A percentile compares a stretch with the other conserved stretches of the same genome.
phyloP scores from a whole-genome alignment of 2,888 invertebrate genomes.

The Hanleya hanleyi region DNA sequence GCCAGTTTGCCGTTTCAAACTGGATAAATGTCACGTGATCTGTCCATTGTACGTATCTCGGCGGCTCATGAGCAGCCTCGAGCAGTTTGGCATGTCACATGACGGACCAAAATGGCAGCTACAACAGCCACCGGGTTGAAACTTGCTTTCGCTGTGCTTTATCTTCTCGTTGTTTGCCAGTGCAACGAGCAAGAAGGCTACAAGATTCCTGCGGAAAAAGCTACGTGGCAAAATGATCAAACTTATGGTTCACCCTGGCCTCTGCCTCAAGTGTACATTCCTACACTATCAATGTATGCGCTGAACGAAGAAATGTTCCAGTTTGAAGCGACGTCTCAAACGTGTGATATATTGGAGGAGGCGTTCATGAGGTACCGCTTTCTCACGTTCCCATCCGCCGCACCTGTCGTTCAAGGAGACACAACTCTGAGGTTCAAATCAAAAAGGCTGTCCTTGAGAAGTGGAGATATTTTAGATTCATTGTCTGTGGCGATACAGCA shows the following conservation, averaged over 20 bases:
- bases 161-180: too few relatives aligned
- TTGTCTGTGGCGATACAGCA: background rate
- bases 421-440: background rate
- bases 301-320: conserved; percentile 44
- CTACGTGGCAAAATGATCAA: background rate
- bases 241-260: conserved; percentile 47
- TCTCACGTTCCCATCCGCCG: background rate
- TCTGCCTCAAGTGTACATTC: conserved; percentile 32
- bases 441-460: background rate
- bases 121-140: too few relatives aligned
- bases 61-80: too few relatives aligned
- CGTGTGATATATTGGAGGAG: conserved; percentile 77
- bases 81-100: too few relatives aligned
- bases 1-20: too few relatives aligned
- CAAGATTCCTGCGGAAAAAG: too few relatives aligned
- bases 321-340: conserved; percentile 59
- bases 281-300: background rate
- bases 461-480: background rate
- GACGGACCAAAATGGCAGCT: too few relatives aligned
- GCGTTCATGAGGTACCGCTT: conserved; percentile 77
- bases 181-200: too few relatives aligned
- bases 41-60: too few relatives aligned
- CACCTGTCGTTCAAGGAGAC: background rate
- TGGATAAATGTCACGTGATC: too few relatives aligned
- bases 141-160: too few relatives aligned